These are phyloP conservation scores for Acanthurus lineatus DNA, from an alignment of 2,797 vertebrate species.

Conservation along the genomic window DNA sequence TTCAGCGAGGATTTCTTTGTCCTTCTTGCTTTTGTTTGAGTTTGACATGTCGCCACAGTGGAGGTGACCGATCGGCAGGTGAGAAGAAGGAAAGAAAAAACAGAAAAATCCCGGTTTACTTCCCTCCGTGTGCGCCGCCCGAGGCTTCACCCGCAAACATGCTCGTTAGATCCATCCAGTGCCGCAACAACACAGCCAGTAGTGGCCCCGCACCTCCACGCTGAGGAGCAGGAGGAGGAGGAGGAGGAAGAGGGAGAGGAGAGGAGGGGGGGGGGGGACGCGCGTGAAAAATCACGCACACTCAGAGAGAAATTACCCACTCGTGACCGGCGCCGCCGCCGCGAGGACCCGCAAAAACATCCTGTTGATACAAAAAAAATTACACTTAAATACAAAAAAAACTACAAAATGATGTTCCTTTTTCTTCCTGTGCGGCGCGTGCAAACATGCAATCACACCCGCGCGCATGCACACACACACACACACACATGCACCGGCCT, in stretches of 20 bases:
- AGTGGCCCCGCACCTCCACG: constrained; percentile 76
- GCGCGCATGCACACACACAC: constrained; percentile 34
- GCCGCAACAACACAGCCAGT: constrained; percentile 75
- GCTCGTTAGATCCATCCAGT: constrained; percentile 71
- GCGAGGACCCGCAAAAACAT: constrained; percentile 15
- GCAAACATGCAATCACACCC: constrained; percentile 12
- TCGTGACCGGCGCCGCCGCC: constrained; percentile 35
- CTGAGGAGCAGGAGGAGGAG: constrained; percentile 59
- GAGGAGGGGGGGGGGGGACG: background rate
- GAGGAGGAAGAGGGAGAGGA: constrained; percentile 11
- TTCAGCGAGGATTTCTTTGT: constrained; percentile 97
- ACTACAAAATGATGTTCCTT: background rate
- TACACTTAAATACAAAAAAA: background rate
- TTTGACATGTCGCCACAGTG: constrained; percentile 88
- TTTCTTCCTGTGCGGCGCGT: background rate
- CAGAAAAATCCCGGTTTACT: constrained; percentile 22
- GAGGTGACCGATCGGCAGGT: constrained; percentile 54
- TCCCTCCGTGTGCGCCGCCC: constrained; percentile 70
- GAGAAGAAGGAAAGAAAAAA: constrained; percentile 13
- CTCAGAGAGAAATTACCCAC: constrained; percentile 58
- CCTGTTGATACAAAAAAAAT: background rate
- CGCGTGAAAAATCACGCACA: constrained; percentile 55
- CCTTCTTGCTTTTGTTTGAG: constrained; percentile 93
- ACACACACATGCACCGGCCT: constrained; percentile 51
- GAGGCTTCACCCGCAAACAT: constrained; percentile 78